A percentile compares a stretch with the other conserved stretches of the same genome.
These are phyloP conservation scores for Phymastichus coffea DNA, from an alignment of 1,140 invertebrate species.

Conservation along the genomic window DNA sequence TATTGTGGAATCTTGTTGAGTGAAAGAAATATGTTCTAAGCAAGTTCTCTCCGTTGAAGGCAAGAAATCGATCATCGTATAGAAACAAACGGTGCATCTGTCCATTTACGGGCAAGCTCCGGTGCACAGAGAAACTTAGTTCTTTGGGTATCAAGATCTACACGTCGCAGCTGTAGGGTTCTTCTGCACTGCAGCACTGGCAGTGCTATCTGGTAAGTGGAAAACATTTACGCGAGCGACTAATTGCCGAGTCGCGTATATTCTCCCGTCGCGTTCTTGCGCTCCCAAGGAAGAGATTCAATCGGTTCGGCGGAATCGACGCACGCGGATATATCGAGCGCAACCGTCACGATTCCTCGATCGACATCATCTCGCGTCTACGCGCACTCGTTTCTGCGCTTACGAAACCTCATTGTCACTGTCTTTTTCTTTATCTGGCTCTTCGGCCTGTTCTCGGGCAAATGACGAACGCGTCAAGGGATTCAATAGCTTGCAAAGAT, in stretches of 20 bases:
- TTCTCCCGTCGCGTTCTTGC: slow-evolving; percentile 32
- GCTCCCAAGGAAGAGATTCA: slow-evolving; percentile 34
- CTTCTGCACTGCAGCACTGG: slow-evolving; percentile 38
- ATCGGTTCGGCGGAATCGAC: slow-evolving; percentile 44
- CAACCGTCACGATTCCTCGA: not conserved
- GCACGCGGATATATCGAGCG: not conserved
- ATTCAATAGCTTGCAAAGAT: not conserved
- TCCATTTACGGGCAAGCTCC: no score
- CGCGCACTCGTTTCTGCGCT: no score
- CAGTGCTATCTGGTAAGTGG: slow-evolving; percentile 38
- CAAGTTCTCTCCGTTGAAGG: no score
- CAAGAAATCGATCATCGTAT: no score
- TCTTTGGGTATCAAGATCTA: not conserved
- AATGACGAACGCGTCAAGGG: not conserved
- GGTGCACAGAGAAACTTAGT: not conserved
- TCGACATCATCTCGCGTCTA: not conserved
- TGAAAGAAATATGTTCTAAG: no score
- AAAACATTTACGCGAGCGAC: slow-evolving; percentile 43
- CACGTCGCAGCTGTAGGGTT: slow-evolving; percentile 30
- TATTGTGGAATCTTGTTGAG: no score
- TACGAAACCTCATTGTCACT: slow-evolving; percentile 15
- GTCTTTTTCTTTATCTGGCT: not conserved
- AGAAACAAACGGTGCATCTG: no score
- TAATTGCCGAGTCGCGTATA: slow-evolving; percentile 48
- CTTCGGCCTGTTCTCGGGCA: not conserved